A percentile compares a stretch with the other conserved stretches of the same genome.
Evolutionary conservation across 1,140 invertebrate species (phyloP).

Genomic region (Zaprionus africanus): DNA sequence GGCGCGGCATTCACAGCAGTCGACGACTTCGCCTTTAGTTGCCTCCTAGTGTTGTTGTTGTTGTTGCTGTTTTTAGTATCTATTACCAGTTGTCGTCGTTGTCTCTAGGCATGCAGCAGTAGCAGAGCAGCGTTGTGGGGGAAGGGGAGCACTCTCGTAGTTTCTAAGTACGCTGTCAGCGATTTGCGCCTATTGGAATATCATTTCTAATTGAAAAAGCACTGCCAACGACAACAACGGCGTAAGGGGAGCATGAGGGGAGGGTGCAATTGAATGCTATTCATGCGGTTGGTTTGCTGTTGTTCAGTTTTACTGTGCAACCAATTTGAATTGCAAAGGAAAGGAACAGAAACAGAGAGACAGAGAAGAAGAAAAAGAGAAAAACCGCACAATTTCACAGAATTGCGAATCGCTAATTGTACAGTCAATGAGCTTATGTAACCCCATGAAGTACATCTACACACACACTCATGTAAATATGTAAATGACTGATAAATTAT

Average conservation of each 20-base stretch:
- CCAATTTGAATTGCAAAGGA: conserved; percentile 52
- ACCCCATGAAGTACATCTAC: conserved; percentile 32
- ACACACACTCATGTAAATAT: conserved; percentile 19
- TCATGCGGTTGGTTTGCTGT: conserved; percentile 10
- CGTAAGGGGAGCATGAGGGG: background rate
- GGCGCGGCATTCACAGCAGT: conserved; percentile 59
- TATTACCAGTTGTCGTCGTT: conserved; percentile 57
- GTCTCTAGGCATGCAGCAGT: conserved; percentile 38
- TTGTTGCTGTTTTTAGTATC: conserved; percentile 47
- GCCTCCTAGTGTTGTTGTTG: conserved; percentile 37
- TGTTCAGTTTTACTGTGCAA: conserved; percentile 42
- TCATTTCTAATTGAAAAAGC: conserved; percentile 70
- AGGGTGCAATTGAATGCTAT: conserved; percentile 43
- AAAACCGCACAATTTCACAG: conserved; percentile 32
- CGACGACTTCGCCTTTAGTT: conserved; percentile 41
- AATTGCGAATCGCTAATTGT: conserved; percentile 44
- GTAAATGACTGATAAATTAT: background rate
- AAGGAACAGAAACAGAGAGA: conserved; percentile 20
- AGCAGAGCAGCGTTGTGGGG: conserved; percentile 24
- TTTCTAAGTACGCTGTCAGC: conserved; percentile 24
- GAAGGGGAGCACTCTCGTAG: background rate
- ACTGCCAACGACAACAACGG: conserved; percentile 22
- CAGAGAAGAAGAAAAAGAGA: conserved; percentile 16
- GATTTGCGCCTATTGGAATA: conserved; percentile 63
- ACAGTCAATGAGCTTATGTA: conserved; percentile 67